Percentiles rank a stretch among this genome's conserved stretches.
phyloP scores from a whole-genome alignment of 30 jellyfish, hydroid and myxozoan species.

The Haliclystus octoradiatus region DNA sequence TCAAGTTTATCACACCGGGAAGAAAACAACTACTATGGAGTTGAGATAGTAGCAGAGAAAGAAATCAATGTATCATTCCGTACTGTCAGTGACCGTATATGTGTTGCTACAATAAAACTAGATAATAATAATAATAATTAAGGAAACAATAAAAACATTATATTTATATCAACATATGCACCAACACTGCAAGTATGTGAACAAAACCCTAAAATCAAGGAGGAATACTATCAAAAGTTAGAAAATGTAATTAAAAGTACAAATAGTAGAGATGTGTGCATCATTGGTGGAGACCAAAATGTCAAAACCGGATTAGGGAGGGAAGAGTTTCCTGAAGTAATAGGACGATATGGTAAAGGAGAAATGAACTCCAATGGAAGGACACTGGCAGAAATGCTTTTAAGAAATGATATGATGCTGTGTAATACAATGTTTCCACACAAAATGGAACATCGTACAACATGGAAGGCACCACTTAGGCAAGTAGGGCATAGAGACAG shows the following conservation, averaged over 20 bases:
- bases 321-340: slow-evolving; percentile 12
- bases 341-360: slow-evolving; percentile 29
- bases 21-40: slow-evolving; percentile 21
- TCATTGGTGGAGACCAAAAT: slow-evolving; percentile 27
- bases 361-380: too few relatives aligned
- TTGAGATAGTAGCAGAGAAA: slow-evolving; percentile 26
- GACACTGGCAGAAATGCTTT: slow-evolving; percentile 29
- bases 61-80: slow-evolving; percentile 14
- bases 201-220: slow-evolving; percentile 22
- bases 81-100: slow-evolving; percentile 9
- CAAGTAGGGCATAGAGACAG: slow-evolving; percentile 2
- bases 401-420: slow-evolving; percentile 33
- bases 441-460: slow-evolving; percentile 44
- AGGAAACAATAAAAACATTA: slow-evolving; percentile 1
- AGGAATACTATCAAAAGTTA: slow-evolving; percentile 29
- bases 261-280: slow-evolving; percentile 24
- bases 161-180: slow-evolving; percentile 25
- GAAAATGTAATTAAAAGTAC: slow-evolving; percentile 29
- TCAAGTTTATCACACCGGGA: slow-evolving; percentile 8
- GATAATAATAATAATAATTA: too few relatives aligned
- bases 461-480: slow-evolving; percentile 50
- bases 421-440: slow-evolving; percentile 33
- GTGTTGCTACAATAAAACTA: slow-evolving; percentile 10
- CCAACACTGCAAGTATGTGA: slow-evolving; percentile 31
- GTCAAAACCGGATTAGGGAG: slow-evolving; percentile 39